A percentile compares a stretch with the other conserved stretches of the same genome.
phyloP scores from a whole-genome alignment of 2,888 invertebrate genomes.

The Cerastis rubricosa region DNA sequence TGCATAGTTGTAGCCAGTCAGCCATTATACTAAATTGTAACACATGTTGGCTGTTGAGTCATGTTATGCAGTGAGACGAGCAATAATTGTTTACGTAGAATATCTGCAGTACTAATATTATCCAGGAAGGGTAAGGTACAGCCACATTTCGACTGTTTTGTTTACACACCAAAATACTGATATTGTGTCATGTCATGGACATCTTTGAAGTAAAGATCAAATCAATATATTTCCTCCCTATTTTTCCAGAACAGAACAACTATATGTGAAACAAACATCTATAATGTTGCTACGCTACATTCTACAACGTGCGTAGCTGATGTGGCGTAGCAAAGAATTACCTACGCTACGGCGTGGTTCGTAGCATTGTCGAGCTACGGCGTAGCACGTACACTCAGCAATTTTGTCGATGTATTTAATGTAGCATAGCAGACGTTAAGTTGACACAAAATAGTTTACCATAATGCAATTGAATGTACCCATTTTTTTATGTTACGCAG shows the following conservation, averaged over 20 bases:
- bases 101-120: neutral
- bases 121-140: no score
- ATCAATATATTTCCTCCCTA: no score
- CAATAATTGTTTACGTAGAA: neutral
- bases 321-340: conserved; percentile 9
- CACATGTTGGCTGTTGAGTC: neutral
- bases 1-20: conserved; percentile 28
- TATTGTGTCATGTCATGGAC: no score
- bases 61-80: conserved; percentile 5
- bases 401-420: neutral
- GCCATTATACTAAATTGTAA: conserved; percentile 24
- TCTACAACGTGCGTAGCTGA: neutral
- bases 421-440: neutral
- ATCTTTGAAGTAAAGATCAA: no score
- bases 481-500: neutral
- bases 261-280: neutral
- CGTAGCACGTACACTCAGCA: neutral
- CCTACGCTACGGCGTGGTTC: conserved; percentile 3
- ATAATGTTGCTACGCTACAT: neutral
- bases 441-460: neutral
- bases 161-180: no score
- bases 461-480: neutral
- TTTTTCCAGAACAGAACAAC: no score
- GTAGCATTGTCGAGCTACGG: neutral
- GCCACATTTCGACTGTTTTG: no score